A percentile compares a stretch with the other conserved stretches of the same genome.
Evolutionary conservation across 2,797 vertebrate species (phyloP).

Genomic region (Sphaeramia orbicularis): DNA sequence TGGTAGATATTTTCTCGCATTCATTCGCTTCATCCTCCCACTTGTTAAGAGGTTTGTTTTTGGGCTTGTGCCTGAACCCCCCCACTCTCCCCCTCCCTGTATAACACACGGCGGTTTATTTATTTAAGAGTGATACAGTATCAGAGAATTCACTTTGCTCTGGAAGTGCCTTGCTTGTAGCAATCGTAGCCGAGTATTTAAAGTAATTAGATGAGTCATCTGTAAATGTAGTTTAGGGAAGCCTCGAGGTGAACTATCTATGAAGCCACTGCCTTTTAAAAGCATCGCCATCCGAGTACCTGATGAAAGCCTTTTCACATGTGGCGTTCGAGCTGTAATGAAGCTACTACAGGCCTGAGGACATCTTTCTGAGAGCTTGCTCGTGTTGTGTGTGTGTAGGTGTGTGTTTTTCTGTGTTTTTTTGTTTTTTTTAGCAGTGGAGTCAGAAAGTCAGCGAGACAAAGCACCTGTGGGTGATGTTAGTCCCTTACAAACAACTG

Average conservation of each 20-base stretch:
- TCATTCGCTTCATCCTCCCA: conserved; percentile 47
- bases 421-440: background rate
- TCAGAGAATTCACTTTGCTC: conserved; percentile 30
- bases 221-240: conserved; percentile 36
- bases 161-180: background rate
- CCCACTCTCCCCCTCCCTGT: conserved; percentile 39
- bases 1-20: conserved; percentile 35
- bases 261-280: conserved; percentile 11
- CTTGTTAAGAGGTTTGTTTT: conserved; percentile 35
- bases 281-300: conserved; percentile 8
- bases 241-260: conserved; percentile 14
- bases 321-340: conserved; percentile 15
- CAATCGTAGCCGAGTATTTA: conserved; percentile 16
- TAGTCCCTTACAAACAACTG: conserved; percentile 65
- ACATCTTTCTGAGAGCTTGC: background rate
- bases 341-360: conserved; percentile 6
- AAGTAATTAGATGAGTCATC: conserved; percentile 40
- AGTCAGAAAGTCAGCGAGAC: conserved; percentile 49
- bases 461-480: conserved; percentile 59
- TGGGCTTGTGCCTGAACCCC: conserved; percentile 30
- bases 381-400: conserved; percentile 3
- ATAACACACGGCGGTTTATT: conserved; percentile 23
- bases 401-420: background rate
- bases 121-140: conserved; percentile 34
- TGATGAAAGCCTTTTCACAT: conserved; percentile 4